Percentiles rank a stretch among this genome's conserved stretches.
phyloP scores from a whole-genome alignment of 2,113 vertebrate species.

The Heteronetta atricapilla region DNA sequence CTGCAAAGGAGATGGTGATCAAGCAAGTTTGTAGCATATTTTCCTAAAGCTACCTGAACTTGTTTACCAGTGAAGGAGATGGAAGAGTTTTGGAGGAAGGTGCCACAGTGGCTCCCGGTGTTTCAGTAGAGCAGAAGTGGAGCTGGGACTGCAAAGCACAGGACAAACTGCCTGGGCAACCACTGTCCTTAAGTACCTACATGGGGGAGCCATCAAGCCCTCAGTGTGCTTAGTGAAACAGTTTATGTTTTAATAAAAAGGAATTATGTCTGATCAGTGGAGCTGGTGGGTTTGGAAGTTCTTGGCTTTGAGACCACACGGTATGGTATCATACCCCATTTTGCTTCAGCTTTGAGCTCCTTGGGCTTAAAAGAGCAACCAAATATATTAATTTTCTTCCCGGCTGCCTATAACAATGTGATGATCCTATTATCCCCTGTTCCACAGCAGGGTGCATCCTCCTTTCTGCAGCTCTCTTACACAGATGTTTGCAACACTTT shows the following conservation, averaged over 20 bases:
- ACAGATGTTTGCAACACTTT: not conserved
- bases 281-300: not conserved
- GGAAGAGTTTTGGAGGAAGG: not conserved
- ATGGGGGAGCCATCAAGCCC: not conserved
- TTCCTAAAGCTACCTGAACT: not conserved
- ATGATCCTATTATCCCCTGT: slow-evolving; percentile 53
- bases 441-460: not conserved
- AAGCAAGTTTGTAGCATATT: not conserved
- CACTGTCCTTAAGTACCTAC: not conserved
- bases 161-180: not conserved
- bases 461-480: not conserved
- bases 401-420: slow-evolving; percentile 12
- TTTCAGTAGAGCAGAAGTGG: not conserved
- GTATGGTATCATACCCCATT: not conserved
- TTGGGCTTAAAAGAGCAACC: not conserved
- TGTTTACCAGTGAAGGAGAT: not conserved
- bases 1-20: not conserved
- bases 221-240: slow-evolving; percentile 37
- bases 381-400: slow-evolving; percentile 17
- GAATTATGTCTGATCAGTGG: slow-evolving; percentile 25
- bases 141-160: not conserved
- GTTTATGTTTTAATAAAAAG: slow-evolving; percentile 52
- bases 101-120: not conserved
- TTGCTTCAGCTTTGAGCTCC: not conserved
- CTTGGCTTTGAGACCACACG: not conserved